Evolutionary conservation across 2,113 vertebrate species (phyloP).

Genomic region (Laticauda colubrina): DNA sequence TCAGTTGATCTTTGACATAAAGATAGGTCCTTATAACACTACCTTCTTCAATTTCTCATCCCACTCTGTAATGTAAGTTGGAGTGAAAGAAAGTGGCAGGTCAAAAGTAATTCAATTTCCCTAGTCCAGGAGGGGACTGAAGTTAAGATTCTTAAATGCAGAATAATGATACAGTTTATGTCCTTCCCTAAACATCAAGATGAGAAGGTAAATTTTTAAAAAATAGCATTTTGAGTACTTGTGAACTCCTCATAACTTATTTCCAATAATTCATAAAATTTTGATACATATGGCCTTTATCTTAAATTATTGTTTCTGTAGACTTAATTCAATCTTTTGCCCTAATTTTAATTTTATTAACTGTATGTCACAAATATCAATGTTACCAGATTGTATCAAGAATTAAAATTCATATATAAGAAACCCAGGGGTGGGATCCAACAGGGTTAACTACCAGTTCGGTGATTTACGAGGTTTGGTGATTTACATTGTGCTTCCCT

Average conservation of each 20-base stretch:
- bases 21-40: background rate
- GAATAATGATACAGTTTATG: background rate
- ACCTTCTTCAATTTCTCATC: background rate
- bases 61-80: background rate
- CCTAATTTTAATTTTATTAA: background rate
- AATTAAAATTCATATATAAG: background rate
- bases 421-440: too few species aligned
- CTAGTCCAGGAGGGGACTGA: background rate
- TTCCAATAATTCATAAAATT: background rate
- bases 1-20: background rate
- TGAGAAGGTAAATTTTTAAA: background rate
- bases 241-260: slow-evolving; percentile 3
- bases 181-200: background rate
- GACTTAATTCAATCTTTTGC: background rate
- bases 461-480: too few species aligned
- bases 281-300: background rate
- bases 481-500: too few species aligned
- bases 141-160: background rate
- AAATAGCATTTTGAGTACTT: background rate
- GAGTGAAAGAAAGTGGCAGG: background rate
- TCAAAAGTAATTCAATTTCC: background rate
- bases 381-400: background rate
- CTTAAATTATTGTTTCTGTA: background rate
- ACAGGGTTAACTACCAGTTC: too few species aligned
- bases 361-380: background rate